These are phyloP conservation scores for Etheostoma cragini DNA, from an alignment of 2,113 vertebrate species.

Conservation along the genomic window DNA sequence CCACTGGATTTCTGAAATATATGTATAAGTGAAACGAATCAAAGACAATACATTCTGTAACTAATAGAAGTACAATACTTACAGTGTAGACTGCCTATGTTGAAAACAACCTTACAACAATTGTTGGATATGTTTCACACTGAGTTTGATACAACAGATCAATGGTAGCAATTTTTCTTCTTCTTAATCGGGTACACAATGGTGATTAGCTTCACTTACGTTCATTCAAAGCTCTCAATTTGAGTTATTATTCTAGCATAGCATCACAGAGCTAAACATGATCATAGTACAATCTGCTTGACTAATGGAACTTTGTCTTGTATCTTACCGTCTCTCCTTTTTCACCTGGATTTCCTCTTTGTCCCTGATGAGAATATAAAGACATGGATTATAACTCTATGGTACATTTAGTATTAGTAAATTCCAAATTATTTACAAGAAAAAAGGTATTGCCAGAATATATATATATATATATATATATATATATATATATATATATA, in stretches of 20 bases:
- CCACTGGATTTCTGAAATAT: conserved; percentile 9
- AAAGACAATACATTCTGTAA: conserved; percentile 2
- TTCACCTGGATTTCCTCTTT: conserved; percentile 76
- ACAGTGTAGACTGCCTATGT: neutral
- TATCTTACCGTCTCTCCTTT: conserved; percentile 73
- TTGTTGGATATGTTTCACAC: neutral
- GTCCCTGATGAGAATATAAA: conserved; percentile 71
- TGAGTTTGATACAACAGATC: neutral
- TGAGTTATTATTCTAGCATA: neutral
- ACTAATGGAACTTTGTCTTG: neutral
- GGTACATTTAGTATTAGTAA: neutral
- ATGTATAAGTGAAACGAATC: conserved; percentile 2
- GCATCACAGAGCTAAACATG: neutral
- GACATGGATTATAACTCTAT: neutral
- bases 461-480: too few species aligned
- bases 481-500: too few species aligned
- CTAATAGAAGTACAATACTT: neutral
- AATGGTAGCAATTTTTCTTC: neutral
- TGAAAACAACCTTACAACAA: neutral
- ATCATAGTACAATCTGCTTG: neutral
- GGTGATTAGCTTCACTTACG: neutral
- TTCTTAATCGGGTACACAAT: neutral
- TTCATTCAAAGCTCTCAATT: neutral
- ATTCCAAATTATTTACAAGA: neutral
- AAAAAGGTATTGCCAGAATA: neutral